phyloP scores from a whole-genome alignment of 2,797 vertebrate species.

The Apogon hyalosoma region DNA sequence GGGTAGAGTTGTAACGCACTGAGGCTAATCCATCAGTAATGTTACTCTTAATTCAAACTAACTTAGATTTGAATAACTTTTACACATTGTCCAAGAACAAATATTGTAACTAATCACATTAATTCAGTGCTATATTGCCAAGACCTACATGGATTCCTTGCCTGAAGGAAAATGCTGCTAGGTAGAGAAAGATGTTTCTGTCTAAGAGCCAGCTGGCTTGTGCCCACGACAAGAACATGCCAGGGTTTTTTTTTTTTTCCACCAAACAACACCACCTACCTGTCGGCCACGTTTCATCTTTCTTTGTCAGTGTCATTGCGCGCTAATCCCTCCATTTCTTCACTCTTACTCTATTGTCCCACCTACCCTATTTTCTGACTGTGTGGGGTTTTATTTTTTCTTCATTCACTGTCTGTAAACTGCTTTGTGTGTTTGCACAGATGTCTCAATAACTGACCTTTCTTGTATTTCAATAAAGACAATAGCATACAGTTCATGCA shows the following conservation, averaged over 20 bases:
- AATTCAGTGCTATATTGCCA: too few species aligned
- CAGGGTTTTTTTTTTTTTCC: background rate
- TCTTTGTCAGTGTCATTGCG: background rate
- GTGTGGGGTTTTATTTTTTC: slow-evolving; percentile 11
- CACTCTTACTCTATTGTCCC: background rate
- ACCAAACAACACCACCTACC: background rate
- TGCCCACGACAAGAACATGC: slow-evolving; percentile 3
- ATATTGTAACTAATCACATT: too few species aligned
- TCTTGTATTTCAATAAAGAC: slow-evolving; percentile 13
- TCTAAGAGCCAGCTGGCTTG: slow-evolving; percentile 3
- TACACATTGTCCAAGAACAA: too few species aligned
- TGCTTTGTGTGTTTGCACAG: background rate
- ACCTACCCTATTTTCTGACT: background rate
- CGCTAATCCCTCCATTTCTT: background rate
- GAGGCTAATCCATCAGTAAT: too few species aligned
- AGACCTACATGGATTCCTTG: too few species aligned
- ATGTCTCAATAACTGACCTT: background rate
- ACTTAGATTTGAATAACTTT: too few species aligned
- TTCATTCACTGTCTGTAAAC: slow-evolving; percentile 12
- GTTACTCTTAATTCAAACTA: too few species aligned
- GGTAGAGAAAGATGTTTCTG: slow-evolving; percentile 3
- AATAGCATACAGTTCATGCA: slow-evolving; percentile 4
- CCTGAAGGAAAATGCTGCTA: background rate
- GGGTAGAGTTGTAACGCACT: too few species aligned
- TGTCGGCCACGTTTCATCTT: slow-evolving; percentile 12